Base-by-base conservation (phyloP, 2,888 invertebrate genomes). In the Andrena trimmerana region DNA sequence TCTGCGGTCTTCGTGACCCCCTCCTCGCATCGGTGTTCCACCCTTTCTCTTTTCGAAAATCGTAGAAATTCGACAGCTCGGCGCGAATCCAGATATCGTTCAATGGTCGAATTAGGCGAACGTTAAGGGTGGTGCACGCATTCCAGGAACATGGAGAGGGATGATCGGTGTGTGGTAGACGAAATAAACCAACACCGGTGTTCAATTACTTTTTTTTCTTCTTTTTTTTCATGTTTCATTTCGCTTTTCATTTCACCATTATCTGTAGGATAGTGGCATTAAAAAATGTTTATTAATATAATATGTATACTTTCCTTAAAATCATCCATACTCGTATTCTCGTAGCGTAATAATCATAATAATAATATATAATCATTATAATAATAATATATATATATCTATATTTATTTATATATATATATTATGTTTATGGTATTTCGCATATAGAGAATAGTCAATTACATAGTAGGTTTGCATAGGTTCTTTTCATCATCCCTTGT, bases 261-360 rank as follows among this genome's bases (percentile, higher is more conserved):
- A 93, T 92, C 92, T 90, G 90, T 90, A 92, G 90, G 92, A 94
- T 92, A 93, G 84, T 90, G 93, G 92, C 88, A 92, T 93, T 92
- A 93, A 93, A 94, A 93, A 94, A 93, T 92, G 93, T 93, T 93
- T 92, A 93, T 93, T 93, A 89, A 88, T 89, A 89, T 89, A 92
- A 93, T 93, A 93, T 92, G 93, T 93, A 93, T 94, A 94, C 94
- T 94, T 93, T 94, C 92, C 93, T 94, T 93, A 93, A 93, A 93
- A 93, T 93, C 93, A 93, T 93, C 71, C 92, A 89, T 93, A 93
- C 92, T 94, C 92, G 90, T 93, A 93, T 91, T 93, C 89, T 93
- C 91, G 88, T 92, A 91, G 93, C 92, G 87, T 92, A 91, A 91
- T 93, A 90, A 91, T 92, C 89, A 90, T 92, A 91, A 90, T 91